These are phyloP conservation scores for Lasioglossum lativentre DNA, from an alignment of 2,888 invertebrate genomes.

Conservation along the genomic window DNA sequence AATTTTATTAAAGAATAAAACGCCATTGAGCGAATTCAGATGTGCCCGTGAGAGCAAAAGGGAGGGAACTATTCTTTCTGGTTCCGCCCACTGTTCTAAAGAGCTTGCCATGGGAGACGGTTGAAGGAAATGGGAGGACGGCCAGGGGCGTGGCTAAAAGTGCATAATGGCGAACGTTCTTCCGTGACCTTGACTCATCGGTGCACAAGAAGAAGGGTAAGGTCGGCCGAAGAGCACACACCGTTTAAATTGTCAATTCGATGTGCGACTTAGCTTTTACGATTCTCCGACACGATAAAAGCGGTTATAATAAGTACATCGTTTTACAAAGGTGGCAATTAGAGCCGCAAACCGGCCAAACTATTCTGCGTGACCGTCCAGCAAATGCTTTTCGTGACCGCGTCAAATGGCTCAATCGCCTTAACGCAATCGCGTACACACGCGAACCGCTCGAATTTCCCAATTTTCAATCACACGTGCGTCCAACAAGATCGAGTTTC, in stretches of 20 bases:
- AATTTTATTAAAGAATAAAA: no score
- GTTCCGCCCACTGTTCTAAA: no score
- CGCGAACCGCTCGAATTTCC: neutral
- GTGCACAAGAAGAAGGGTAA: neutral
- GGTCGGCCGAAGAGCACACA: neutral
- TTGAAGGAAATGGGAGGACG: neutral
- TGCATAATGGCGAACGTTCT: neutral
- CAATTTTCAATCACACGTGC: neutral
- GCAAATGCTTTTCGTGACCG: conserved; percentile 62
- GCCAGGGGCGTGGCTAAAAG: neutral
- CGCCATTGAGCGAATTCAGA: no score
- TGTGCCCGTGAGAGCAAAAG: no score
- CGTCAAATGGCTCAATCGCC: conserved; percentile 49
- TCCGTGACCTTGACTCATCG: conserved; percentile 8
- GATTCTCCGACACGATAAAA: conserved; percentile 29
- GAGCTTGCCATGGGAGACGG: neutral
- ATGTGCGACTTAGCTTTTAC: neutral
- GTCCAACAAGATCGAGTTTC: neutral
- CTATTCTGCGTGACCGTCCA: conserved; percentile 1
- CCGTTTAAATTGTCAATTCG: conserved; percentile 14
- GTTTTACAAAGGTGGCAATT: conserved; percentile 15
- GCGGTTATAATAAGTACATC: conserved; percentile 20
- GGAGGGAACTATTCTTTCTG: no score
- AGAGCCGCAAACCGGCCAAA: neutral
- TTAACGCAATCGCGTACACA: conserved; percentile 1